Evolutionary conservation across 2,113 vertebrate genomes (phyloP).

Genomic region (Isurus oxyrinchus): DNA sequence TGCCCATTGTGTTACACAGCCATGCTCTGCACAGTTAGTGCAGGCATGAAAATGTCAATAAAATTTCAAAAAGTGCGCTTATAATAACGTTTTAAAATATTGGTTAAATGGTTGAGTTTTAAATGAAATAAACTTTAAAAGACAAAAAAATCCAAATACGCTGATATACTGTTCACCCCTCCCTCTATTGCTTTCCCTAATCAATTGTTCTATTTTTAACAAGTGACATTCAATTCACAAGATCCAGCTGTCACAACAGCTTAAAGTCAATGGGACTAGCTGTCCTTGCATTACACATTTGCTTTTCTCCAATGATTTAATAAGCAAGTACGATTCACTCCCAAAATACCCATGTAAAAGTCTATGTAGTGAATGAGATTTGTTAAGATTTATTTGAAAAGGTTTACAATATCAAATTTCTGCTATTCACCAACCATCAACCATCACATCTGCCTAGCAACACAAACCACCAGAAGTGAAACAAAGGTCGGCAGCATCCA

Average conservation of each 20-base stretch:
- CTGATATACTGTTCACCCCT: not conserved
- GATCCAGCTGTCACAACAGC: conserved; percentile 27
- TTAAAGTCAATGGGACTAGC: conserved; percentile 14
- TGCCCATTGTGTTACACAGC: no score
- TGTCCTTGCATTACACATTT: not conserved
- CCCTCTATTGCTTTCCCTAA: not conserved
- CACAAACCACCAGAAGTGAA: conserved; percentile 21
- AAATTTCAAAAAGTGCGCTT: not conserved
- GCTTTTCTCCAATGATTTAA: not conserved
- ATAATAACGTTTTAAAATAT: not conserved
- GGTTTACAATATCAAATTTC: not conserved
- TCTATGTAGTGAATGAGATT: not conserved
- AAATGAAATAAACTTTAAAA: not conserved
- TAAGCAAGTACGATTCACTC: not conserved
- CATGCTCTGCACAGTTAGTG: not conserved
- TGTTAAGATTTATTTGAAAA: not conserved
- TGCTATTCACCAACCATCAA: not conserved
- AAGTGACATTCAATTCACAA: conserved; percentile 10
- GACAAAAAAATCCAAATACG: not conserved
- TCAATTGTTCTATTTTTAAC: conserved; percentile 36
- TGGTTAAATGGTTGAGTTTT: not conserved
- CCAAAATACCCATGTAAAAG: not conserved
- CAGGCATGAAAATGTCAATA: not conserved
- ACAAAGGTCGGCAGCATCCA: conserved; percentile 32
- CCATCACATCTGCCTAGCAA: not conserved